Evolutionary conservation across 2,797 vertebrate genomes (phyloP), one percentile per base, ranked within the genome.

Genomic region (Sebastes hubbsi): DNA sequence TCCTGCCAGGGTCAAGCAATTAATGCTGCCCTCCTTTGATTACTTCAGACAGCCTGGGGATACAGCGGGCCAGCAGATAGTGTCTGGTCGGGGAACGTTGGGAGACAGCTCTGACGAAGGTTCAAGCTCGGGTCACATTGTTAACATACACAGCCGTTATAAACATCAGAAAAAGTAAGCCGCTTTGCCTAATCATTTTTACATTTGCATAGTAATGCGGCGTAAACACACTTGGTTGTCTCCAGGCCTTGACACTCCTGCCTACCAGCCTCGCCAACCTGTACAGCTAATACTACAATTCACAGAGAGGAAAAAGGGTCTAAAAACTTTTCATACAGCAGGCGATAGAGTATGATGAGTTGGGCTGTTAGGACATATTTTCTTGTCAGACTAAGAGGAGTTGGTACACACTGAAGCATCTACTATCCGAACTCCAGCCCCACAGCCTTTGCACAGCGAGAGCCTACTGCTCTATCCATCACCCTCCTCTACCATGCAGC

Each of bases 21-120:
- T 95, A 94, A 94, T 92, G 89, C 92, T 89, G 89, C 88, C 90
- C 94, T 92, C 80, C 85, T 92, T 86, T 88, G 86, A 94, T 94
- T 91, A 84, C 77, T 80, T 73, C 62, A 89, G 90, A 92, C 90
- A 93, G 91, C 77, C 85, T 60, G 71, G 54, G 86, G 78, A 86
- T 86, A 75, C 74, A 78, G 75, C 83, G 72, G 84, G 79, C 72
- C 75, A 77, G 85, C 55, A 86, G 83, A 89, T 83, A 85, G 73
- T 38, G 75, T 88, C 80, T 67, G 10, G 79, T 77, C 66, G 1
- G 11, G 59, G 70, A 91, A 72, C 42, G 49, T 20, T 32, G 66
- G 81, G 77, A 94, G 93, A 92, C 94, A 93, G 90, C 88, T 90
- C 81, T 56, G 87, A 92, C 34, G 72, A 93, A 90, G 78, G 91